phyloP scores from a whole-genome alignment of 2,113 vertebrate species.

The Psophia crepitans region DNA sequence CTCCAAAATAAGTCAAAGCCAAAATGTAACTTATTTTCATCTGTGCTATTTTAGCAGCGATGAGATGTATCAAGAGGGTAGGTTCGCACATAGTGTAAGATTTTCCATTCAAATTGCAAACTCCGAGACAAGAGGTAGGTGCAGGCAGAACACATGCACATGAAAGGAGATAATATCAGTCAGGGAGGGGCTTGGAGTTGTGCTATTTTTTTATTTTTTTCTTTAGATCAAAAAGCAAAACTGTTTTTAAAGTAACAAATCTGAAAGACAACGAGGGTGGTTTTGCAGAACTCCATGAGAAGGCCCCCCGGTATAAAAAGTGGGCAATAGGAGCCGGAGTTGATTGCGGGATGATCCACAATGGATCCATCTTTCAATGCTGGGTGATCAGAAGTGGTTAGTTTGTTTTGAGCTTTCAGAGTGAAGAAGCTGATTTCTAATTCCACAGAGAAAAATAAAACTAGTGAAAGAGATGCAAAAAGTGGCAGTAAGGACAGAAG shows the following conservation, averaged over 20 bases:
- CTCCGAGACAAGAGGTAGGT: constrained; percentile 35
- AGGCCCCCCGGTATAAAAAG: background rate
- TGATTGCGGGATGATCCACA: background rate
- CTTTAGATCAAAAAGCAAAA: background rate
- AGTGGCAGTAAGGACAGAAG: background rate
- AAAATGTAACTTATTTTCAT: constrained; percentile 46
- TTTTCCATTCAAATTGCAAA: constrained; percentile 51
- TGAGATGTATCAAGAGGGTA: constrained; percentile 19
- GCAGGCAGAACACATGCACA: background rate
- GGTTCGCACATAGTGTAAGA: background rate
- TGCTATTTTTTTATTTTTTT: background rate
- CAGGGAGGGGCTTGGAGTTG: background rate
- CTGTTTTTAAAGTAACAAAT: background rate
- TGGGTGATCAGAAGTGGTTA: background rate
- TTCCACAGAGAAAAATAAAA: background rate
- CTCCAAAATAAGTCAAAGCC: constrained; percentile 28
- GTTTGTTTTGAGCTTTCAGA: background rate
- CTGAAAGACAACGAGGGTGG: background rate
- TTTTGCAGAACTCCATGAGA: background rate
- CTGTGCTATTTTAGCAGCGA: constrained; percentile 56
- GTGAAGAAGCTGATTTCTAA: background rate
- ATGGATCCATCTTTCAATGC: background rate
- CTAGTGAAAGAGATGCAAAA: background rate
- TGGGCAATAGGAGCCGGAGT: background rate
- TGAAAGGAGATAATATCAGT: constrained; percentile 21